A percentile compares a stretch with the other conserved stretches of the same genome.
These are phyloP conservation scores for Ataeniobius toweri DNA, from an alignment of 2,797 vertebrate species.

Conservation along the genomic window DNA sequence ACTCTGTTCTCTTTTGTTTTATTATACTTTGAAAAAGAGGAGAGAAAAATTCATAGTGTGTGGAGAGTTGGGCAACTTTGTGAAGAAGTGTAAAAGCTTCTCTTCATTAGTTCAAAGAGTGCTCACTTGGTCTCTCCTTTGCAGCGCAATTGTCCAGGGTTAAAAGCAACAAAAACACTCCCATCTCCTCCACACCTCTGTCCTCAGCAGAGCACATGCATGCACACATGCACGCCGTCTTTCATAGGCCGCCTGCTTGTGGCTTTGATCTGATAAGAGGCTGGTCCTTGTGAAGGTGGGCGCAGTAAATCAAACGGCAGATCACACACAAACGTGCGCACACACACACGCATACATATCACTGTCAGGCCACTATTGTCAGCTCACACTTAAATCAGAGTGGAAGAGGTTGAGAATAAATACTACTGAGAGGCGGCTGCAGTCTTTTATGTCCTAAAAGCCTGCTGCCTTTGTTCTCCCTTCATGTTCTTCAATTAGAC, in stretches of 20 bases:
- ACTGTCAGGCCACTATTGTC: constrained; percentile 68
- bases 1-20: constrained; percentile 20
- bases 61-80: constrained; percentile 43
- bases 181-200: constrained; percentile 65
- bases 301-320: constrained; percentile 72
- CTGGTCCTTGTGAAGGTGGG: constrained; percentile 75
- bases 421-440: constrained; percentile 69
- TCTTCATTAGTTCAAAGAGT: constrained; percentile 75
- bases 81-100: constrained; percentile 63
- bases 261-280: constrained; percentile 92
- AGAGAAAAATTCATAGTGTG: constrained; percentile 21
- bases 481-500: constrained; percentile 74
- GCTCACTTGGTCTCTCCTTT: constrained; percentile 56
- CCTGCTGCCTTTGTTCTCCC: constrained; percentile 64
- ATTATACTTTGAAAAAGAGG: constrained; percentile 29
- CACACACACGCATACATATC: constrained; percentile 51
- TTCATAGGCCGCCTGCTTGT: constrained; percentile 63
- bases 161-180: constrained; percentile 75
- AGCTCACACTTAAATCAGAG: constrained; percentile 73
- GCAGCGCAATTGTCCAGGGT: constrained; percentile 69
- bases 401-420: constrained; percentile 74
- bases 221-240: constrained; percentile 38
- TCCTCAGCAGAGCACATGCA: constrained; percentile 43
- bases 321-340: constrained; percentile 54
- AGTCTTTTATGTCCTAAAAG: constrained; percentile 74